phyloP scores from a whole-genome alignment of 37 sponge, comb jelly and placozoan species.

The Aplysina aerophoba region DNA sequence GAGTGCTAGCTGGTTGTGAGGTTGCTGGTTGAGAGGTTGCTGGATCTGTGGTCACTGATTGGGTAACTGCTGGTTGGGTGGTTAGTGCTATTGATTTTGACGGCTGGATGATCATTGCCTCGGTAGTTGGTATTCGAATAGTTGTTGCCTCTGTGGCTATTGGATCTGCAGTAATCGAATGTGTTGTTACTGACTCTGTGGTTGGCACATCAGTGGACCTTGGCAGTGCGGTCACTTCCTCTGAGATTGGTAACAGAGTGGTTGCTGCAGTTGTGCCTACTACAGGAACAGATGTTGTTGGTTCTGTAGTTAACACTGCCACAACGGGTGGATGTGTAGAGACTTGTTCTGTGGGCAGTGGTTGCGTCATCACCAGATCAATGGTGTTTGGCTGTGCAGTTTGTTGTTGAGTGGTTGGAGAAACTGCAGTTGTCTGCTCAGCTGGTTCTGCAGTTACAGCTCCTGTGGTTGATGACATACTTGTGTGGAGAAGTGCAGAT shows the following conservation, averaged over 20 bases:
- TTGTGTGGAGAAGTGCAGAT: no score
- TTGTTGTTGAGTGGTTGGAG: not conserved
- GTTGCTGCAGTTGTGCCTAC: not conserved
- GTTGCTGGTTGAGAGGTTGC: no score
- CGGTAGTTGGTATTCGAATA: no score
- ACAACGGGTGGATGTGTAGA: not conserved
- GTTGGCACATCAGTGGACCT: conserved; percentile 3
- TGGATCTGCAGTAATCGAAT: no score
- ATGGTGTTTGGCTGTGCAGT: not conserved
- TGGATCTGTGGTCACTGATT: no score
- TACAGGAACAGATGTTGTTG: conserved; percentile 1
- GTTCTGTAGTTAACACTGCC: not conserved
- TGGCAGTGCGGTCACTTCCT: no score
- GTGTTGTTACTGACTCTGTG: not conserved
- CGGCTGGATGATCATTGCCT: no score
- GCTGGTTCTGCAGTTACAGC: not conserved
- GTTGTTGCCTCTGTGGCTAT: no score
- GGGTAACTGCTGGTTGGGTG: no score
- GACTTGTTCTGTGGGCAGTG: not conserved
- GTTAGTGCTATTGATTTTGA: no score
- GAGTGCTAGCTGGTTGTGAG: no score
- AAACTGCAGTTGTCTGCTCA: not conserved
- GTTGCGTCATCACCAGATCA: not conserved
- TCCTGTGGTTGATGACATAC: no score
- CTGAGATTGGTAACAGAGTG: not conserved